Conservation (phyloP, 2,797 vertebrate genomes). For the Bradypodion ventrale region DNA sequence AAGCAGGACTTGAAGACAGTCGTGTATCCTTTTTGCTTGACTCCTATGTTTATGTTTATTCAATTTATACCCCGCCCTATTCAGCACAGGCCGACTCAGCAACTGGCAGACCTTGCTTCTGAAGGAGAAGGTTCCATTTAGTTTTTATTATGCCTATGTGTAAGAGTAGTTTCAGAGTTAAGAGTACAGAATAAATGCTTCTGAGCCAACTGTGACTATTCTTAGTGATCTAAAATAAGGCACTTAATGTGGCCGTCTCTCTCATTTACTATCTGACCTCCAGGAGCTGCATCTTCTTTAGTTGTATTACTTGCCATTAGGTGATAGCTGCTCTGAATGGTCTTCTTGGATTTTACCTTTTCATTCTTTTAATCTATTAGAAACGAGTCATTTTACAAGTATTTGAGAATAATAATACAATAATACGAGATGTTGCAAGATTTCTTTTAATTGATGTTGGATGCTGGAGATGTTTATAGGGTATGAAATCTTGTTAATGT, state of each 20-base stretch:
- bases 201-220: background rate
- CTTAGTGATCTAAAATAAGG: background rate
- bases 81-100: too few species aligned
- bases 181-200: background rate
- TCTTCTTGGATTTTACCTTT: too few species aligned
- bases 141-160: background rate
- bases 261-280: background rate
- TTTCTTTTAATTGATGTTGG: too few species aligned
- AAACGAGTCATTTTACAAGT: too few species aligned
- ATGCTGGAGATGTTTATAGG: too few species aligned
- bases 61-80: too few species aligned
- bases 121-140: background rate
- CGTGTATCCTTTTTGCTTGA: background rate
- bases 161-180: background rate
- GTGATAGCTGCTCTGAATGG: too few species aligned
- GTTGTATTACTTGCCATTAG: background rate
- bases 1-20: background rate
- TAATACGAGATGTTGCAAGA: too few species aligned
- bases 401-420: too few species aligned
- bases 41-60: too few species aligned
- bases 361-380: too few species aligned
- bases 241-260: background rate
- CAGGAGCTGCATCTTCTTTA: background rate
- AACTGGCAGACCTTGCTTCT: background rate
- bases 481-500: too few species aligned